Evolutionary conservation across 2,797 vertebrate genomes (phyloP).

Genomic region (Rhynchotus rufescens): DNA sequence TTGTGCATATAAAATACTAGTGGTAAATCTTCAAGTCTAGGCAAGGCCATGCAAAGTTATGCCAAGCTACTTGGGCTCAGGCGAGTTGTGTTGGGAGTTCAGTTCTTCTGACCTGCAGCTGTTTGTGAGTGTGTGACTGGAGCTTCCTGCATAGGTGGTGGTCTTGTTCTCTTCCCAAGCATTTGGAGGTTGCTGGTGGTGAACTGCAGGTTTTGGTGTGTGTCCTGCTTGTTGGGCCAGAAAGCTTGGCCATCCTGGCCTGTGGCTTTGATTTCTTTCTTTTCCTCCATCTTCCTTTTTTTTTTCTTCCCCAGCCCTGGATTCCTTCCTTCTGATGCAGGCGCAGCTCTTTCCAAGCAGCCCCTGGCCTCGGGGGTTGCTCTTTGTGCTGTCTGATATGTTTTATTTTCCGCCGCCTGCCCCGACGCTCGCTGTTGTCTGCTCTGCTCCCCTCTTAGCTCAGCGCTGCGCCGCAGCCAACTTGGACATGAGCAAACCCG

Average conservation of each 20-base stretch:
- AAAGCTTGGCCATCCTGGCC: background rate
- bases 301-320: background rate
- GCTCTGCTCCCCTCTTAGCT: background rate
- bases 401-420: background rate
- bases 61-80: background rate
- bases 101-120: background rate
- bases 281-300: background rate
- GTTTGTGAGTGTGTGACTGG: background rate
- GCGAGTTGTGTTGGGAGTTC: background rate
- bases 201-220: background rate
- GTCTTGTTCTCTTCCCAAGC: background rate
- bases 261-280: background rate
- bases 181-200: background rate
- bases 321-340: background rate
- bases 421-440: accelerated
- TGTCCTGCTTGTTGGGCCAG: background rate
- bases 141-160: background rate
- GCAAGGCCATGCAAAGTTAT: background rate
- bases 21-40: background rate
- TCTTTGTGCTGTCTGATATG: background rate
- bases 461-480: background rate
- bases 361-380: background rate
- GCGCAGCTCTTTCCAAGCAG: background rate
- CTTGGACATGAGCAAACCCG: background rate
- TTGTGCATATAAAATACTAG: background rate